Evolutionary conservation across 1,140 invertebrate species (phyloP).

Genomic region (Euura lappo): DNA sequence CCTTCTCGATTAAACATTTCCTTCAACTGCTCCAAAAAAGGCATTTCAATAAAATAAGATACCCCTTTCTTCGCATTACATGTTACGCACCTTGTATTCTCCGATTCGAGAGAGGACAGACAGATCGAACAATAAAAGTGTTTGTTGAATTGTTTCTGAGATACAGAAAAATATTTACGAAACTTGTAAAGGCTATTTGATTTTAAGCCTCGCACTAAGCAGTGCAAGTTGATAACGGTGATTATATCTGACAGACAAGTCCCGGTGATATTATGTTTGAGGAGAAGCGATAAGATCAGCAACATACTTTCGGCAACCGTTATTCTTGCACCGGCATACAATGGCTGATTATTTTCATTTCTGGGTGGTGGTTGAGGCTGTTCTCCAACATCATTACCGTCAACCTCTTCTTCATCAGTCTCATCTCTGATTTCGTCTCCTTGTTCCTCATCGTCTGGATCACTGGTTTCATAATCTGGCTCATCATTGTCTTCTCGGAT

Average conservation of each 20-base stretch:
- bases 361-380: background rate
- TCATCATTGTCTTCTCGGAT: background rate
- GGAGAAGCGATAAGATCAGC: slow-evolving; percentile 15
- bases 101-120: background rate
- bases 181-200: slow-evolving; percentile 25
- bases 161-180: slow-evolving; percentile 18
- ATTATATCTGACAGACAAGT: slow-evolving; percentile 18
- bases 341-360: slow-evolving; percentile 8
- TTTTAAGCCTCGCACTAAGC: slow-evolving; percentile 19
- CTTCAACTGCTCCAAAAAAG: slow-evolving; percentile 22
- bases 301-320: slow-evolving; percentile 16
- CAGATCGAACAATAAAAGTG: slow-evolving; percentile 18
- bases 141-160: slow-evolving; percentile 11
- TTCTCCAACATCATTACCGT: background rate
- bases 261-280: slow-evolving; percentile 18
- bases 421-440: background rate
- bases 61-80: background rate
- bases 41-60: slow-evolving; percentile 24
- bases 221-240: too few species aligned
- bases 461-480: background rate
- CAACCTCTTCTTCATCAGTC: slow-evolving; percentile 2
- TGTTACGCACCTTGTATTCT: slow-evolving; percentile 9
- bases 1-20: slow-evolving; percentile 22
- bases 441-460: background rate
- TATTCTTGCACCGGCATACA: slow-evolving; percentile 17